phyloP scores from a whole-genome alignment of 2,888 invertebrate species.

The Elgonia sp. region DNA sequence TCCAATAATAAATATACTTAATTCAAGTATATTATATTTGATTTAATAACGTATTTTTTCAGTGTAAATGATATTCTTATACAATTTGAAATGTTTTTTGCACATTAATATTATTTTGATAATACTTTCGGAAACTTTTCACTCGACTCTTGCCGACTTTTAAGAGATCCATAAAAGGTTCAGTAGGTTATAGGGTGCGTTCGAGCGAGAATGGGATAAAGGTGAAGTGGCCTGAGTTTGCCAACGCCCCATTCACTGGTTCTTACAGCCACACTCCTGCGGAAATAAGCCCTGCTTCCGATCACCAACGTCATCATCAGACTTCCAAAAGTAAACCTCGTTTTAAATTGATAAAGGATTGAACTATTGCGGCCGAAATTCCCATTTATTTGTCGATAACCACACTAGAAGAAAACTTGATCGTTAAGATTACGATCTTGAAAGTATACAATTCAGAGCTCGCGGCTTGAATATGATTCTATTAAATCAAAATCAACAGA shows the following conservation, averaged over 20 bases:
- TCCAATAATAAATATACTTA: no score
- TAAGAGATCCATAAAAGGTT: conserved; percentile 56
- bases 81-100: no score
- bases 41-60: no score
- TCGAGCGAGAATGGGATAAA: conserved; percentile 52
- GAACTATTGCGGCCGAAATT: conserved; percentile 20
- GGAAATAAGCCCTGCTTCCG: conserved; percentile 55
- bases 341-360: conserved; percentile 40
- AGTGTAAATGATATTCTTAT: no score
- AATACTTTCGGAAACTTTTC: no score
- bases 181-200: conserved; percentile 58
- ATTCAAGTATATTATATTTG: no score
- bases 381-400: neutral
- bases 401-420: neutral
- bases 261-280: conserved; percentile 43
- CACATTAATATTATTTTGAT: no score
- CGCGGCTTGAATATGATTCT: no score
- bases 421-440: no score
- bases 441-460: no score
- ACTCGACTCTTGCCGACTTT: conserved; percentile 34
- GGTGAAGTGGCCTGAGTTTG: conserved; percentile 58
- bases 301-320: conserved; percentile 30
- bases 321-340: conserved; percentile 43
- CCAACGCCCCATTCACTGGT: neutral
- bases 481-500: no score